Evolutionary conservation across 30 jellyfish, hydroid and myxozoan genomes (phyloP), one percentile per base, ranked within the genome.

Genomic region (Chrysaora quinquecirrha): DNA sequence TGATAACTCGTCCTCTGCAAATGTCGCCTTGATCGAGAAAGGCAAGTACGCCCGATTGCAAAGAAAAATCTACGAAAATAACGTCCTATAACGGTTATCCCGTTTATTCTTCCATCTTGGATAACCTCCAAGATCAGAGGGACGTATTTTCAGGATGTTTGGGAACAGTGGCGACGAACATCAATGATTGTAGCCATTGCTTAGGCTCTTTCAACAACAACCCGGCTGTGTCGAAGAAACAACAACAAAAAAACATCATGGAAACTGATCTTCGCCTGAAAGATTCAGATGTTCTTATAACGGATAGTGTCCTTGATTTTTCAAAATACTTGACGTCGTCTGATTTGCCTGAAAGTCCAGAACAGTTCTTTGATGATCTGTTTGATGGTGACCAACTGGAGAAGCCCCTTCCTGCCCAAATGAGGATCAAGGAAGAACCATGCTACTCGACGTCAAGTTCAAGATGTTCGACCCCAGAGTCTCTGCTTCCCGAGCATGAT

Each of bases 301-400:
- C 98, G 78, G 99, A 94, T 77, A 80, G 99, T 94, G 99, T 94
- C 99, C 99, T 94, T 71, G 99, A 94, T 86, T 94, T 94, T 79
- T 94, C 99, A 28, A 94, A 82, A 80, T 94, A 94, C 75, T 80
- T 94, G 38, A 70, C 96, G 75, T 82, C 99, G 33, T 83, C 97
- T 54, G 99, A 94, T 94, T 75, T 94, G 54, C 99, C 99, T 43
- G 96, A 97, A 34, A 88, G 97, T 62, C 99, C 99, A n/a, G 94
- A 93, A 64, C 97, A 87, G 93, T 94, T 94, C 87, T 94, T 94
- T 86, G 99, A 94, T 78, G 99, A 94, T 78, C 82, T 94, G 76
- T 94, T 94, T 73, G 96, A 80, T 27, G 97, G 66, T 12, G 96
- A 84, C 24, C 73, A 73, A 68, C 52, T 58, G 31, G 96, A 83